A percentile compares a stretch with the other conserved stretches of the same genome.
Conservation (phyloP, 2,113 vertebrate species). For the Bubo blakistoni region DNA sequence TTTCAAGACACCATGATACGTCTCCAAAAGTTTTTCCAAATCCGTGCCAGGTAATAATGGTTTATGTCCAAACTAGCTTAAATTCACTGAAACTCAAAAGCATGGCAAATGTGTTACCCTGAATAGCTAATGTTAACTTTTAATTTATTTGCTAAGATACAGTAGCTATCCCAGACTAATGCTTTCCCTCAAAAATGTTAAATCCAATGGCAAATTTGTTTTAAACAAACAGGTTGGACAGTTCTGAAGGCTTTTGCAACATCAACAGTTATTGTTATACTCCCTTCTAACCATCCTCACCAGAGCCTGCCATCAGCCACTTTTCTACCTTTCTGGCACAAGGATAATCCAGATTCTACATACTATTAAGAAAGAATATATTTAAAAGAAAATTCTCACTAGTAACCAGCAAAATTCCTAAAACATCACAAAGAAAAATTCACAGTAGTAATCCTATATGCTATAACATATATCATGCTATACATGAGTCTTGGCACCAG, state of each 20-base stretch:
- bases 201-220: background rate
- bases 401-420: background rate
- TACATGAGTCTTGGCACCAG: background rate
- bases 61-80: background rate
- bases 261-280: background rate
- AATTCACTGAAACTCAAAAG: background rate
- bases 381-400: background rate
- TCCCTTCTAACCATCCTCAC: background rate
- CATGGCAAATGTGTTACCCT: fast-evolving
- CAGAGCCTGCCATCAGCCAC: background rate
- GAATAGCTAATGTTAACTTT: background rate
- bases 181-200: background rate
- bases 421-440: background rate
- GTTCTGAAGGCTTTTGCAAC: background rate
- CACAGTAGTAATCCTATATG: background rate
- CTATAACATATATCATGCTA: too few relatives aligned
- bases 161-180: background rate
- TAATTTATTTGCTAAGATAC: background rate
- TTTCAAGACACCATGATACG: background rate
- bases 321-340: background rate
- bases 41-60: background rate
- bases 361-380: background rate
- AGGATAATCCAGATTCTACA: background rate
- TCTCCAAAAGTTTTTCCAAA: background rate
- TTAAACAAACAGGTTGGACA: background rate